Percentiles rank a stretch among this genome's conserved stretches.
These are phyloP conservation scores for Erpetoichthys calabaricus DNA, from an alignment of 2,797 vertebrate species.

Conservation along the genomic window DNA sequence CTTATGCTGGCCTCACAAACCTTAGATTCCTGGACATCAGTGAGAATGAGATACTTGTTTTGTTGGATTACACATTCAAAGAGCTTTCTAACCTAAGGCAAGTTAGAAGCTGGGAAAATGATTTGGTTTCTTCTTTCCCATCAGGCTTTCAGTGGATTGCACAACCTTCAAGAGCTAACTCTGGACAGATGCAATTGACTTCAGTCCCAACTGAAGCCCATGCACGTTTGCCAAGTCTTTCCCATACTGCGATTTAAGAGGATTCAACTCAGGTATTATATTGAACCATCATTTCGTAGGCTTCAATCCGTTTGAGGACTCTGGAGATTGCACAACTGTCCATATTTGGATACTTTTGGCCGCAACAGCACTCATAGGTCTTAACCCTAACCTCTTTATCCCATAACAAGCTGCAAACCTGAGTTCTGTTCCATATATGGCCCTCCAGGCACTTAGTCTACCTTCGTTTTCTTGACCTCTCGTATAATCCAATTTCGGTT, in stretches of 20 bases:
- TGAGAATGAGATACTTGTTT: constrained; percentile 74
- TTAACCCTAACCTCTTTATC: constrained; percentile 70
- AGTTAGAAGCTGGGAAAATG: constrained; percentile 68
- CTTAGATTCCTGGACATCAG: constrained; percentile 64
- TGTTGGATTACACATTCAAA: constrained; percentile 70
- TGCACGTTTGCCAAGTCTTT: constrained; percentile 58
- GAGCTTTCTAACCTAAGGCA: constrained; percentile 53
- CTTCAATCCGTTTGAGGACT: constrained; percentile 49
- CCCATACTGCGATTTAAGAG: constrained; percentile 29
- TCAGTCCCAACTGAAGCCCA: constrained; percentile 62
- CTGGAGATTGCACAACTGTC: constrained; percentile 66
- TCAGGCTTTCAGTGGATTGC: constrained; percentile 62
- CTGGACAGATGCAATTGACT: constrained; percentile 73
- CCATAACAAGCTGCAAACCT: constrained; percentile 68
- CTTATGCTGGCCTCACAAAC: constrained; percentile 56
- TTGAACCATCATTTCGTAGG: constrained; percentile 54
- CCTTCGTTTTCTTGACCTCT: constrained; percentile 68
- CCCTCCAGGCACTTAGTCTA: constrained; percentile 59
- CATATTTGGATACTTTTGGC: constrained; percentile 49
- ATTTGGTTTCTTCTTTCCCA: constrained; percentile 74
- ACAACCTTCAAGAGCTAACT: constrained; percentile 54
- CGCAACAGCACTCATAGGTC: constrained; percentile 59
- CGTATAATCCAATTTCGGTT: constrained; percentile 69
- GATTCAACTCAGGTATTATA: constrained; percentile 52
- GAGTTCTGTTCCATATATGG: constrained; percentile 56